Evolutionary conservation across 2,888 invertebrate genomes (phyloP).

Genomic region (Pteria penguin): DNA sequence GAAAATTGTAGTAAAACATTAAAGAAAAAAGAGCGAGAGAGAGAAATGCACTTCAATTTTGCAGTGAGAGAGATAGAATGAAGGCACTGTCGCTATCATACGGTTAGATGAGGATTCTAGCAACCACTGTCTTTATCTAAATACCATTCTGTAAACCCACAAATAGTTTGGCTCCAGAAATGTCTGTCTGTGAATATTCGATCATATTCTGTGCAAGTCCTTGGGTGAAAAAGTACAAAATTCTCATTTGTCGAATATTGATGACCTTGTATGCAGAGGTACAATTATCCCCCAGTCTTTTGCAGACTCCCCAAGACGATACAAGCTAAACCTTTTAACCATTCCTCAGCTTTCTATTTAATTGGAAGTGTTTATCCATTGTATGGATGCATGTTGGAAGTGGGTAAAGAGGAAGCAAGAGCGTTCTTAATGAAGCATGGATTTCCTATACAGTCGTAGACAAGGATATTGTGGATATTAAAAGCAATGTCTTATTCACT

Average conservation of each 20-base stretch:
- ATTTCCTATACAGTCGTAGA: too few species aligned
- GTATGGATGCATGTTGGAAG: neutral
- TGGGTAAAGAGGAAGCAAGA: neutral
- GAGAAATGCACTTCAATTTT: too few species aligned
- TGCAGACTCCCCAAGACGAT: conserved; percentile 9
- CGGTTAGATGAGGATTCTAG: neutral
- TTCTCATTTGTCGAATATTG: neutral
- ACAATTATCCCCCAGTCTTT: neutral
- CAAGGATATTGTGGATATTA: too few species aligned
- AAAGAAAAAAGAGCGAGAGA: too few species aligned
- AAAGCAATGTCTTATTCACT: too few species aligned
- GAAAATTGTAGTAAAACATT: too few species aligned
- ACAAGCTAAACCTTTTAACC: conserved; percentile 14
- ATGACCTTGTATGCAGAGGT: neutral
- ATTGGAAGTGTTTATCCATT: neutral
- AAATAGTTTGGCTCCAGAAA: neutral
- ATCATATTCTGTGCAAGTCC: neutral
- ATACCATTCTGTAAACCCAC: neutral
- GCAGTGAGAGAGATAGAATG: too few species aligned
- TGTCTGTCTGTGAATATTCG: neutral
- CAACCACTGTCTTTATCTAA: neutral
- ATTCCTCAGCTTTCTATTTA: neutral
- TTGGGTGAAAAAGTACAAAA: neutral
- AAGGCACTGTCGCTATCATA: too few species aligned
- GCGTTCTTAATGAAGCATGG: neutral